Conservation (phyloP, 2,113 vertebrate species). For the Lota lota region DNA sequence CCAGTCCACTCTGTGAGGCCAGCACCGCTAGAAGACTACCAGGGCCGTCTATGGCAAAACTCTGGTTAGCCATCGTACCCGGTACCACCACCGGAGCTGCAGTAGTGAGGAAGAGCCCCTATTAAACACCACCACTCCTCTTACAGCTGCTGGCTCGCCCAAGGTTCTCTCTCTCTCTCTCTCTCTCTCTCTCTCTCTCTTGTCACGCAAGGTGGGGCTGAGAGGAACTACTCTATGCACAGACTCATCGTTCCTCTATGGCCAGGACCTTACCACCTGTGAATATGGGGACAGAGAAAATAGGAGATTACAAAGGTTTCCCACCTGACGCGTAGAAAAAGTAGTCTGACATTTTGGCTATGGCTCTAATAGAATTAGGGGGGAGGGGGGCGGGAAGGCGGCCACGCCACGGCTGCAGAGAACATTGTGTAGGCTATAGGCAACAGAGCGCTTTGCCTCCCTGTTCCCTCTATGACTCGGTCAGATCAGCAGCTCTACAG, state of each 20-base stretch:
- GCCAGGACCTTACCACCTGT: constrained; percentile 62
- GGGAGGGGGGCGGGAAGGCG: constrained; percentile 3
- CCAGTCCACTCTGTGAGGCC: constrained; percentile 76
- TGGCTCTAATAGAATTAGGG: constrained; percentile 8
- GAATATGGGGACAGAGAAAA: constrained; percentile 54
- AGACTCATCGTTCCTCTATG: constrained; percentile 67
- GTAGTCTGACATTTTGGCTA: constrained; percentile 25
- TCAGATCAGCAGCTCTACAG: constrained; percentile 78
- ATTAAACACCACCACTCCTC: constrained; percentile 42
- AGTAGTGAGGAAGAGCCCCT: constrained; percentile 25
- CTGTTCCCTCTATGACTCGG: constrained; percentile 62
- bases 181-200: constrained; percentile 44
- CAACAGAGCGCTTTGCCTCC: constrained; percentile 69
- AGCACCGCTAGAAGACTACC: constrained; percentile 73
- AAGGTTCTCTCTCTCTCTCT: constrained; percentile 39
- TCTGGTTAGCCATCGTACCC: constrained; percentile 81
- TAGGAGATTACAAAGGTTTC: constrained; percentile 7
- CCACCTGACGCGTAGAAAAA: constrained; percentile 13
- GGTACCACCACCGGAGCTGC: constrained; percentile 37
- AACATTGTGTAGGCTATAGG: constrained; percentile 42
- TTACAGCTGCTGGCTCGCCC: constrained; percentile 38
- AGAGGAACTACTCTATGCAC: constrained; percentile 58
- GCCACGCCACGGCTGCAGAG: constrained; percentile 33
- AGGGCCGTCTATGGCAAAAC: constrained; percentile 78
- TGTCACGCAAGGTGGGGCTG: constrained; percentile 64